phyloP scores from a whole-genome alignment of 2,888 invertebrate genomes.

The Gerris lacustris region DNA sequence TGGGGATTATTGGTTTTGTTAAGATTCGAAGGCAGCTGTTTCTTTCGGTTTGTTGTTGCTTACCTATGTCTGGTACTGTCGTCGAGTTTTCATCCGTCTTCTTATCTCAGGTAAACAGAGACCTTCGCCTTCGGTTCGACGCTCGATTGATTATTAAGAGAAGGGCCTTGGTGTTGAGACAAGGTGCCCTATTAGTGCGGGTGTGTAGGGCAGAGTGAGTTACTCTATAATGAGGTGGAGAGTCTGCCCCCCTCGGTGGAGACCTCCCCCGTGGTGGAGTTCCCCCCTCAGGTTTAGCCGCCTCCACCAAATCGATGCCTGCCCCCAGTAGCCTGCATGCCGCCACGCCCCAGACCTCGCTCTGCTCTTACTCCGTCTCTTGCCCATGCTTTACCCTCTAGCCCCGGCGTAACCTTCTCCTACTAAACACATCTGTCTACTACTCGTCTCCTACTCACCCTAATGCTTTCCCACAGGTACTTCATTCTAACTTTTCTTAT shows the following conservation, averaged over 20 bases:
- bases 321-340: slow-evolving; percentile 1
- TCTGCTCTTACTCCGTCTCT: neutral
- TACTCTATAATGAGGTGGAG: slow-evolving; percentile 2
- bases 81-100: too few relatives aligned
- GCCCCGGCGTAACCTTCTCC: neutral
- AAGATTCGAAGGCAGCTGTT: too few relatives aligned
- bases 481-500: too few relatives aligned
- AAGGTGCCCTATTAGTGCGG: neutral
- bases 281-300: neutral
- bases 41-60: too few relatives aligned
- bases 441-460: neutral
- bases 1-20: too few relatives aligned
- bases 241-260: neutral
- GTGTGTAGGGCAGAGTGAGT: neutral
- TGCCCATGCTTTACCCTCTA: neutral
- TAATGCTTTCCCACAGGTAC: too few relatives aligned
- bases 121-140: too few relatives aligned
- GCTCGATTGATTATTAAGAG: neutral
- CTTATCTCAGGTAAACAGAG: too few relatives aligned
- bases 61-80: too few relatives aligned
- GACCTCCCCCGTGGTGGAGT: neutral
- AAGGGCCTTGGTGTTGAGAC: neutral
- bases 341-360: slow-evolving; percentile 1
- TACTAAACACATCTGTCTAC: neutral
- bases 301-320: slow-evolving; percentile 3